A percentile compares a stretch with the other conserved stretches of the same genome.
phyloP scores from a whole-genome alignment of 2,888 invertebrate genomes.

The Orchestes rusci region DNA sequence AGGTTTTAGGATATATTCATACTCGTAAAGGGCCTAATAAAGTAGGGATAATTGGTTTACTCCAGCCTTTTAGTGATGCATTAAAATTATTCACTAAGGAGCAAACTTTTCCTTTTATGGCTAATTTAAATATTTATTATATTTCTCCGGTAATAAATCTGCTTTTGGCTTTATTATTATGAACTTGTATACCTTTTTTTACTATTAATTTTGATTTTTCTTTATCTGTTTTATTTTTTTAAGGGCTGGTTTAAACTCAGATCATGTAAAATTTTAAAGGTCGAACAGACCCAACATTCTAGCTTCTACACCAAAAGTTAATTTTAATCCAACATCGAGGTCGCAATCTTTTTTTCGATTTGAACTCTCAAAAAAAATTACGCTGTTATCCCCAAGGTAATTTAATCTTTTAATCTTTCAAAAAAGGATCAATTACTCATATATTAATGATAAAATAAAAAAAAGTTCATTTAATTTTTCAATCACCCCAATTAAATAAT shows the following conservation, averaged over 20 bases:
- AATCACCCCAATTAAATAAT: constrained; percentile 60
- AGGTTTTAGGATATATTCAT: constrained; percentile 64
- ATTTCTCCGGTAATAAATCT: constrained; percentile 40
- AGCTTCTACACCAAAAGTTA: too few relatives aligned
- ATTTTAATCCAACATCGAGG: too few relatives aligned
- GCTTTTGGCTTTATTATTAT: too few relatives aligned
- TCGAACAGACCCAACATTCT: too few relatives aligned
- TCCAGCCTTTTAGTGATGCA: constrained; percentile 67
- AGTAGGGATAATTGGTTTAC: constrained; percentile 54
- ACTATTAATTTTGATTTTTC: too few relatives aligned
- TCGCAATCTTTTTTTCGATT: constrained; percentile 66
- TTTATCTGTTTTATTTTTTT: constrained; percentile 47
- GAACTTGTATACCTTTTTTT: too few relatives aligned
- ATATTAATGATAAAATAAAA: constrained; percentile 41
- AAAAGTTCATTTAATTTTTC: constrained; percentile 55
- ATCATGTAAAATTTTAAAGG: too few relatives aligned
- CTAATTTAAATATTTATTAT: constrained; percentile 57
- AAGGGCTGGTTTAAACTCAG: too few relatives aligned
- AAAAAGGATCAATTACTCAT: constrained; percentile 50
- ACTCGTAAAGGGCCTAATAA: constrained; percentile 70
- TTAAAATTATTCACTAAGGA: constrained; percentile 67
- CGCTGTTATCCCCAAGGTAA: constrained; percentile 83
- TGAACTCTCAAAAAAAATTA: constrained; percentile 69
- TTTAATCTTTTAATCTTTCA: constrained; percentile 62
- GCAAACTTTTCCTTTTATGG: constrained; percentile 49